Percentiles rank a stretch among this genome's conserved stretches.
Conservation (phyloP, 1,140 invertebrate species). For the Cephus cinctus region DNA sequence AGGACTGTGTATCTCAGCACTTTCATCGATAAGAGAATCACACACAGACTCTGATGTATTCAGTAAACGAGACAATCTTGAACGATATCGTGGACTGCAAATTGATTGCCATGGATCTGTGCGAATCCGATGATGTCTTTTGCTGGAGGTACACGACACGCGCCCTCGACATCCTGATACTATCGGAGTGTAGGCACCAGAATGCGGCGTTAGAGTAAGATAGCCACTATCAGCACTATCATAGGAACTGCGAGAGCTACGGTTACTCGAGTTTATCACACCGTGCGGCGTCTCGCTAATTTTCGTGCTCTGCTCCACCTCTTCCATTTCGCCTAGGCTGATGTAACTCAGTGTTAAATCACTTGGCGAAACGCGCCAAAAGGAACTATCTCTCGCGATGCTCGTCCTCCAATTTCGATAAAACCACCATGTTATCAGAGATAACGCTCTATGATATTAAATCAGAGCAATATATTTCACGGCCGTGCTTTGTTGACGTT, state of each 20-base stretch:
- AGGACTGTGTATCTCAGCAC: background rate
- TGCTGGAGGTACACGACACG: conserved; percentile 16
- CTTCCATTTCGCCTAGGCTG: conserved; percentile 25
- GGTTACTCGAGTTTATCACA: conserved; percentile 12
- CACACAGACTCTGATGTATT: conserved; percentile 10
- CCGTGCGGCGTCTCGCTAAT: conserved; percentile 14
- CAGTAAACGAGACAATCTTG: conserved; percentile 17
- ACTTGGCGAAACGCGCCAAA: too few species aligned
- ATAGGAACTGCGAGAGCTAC: conserved; percentile 16
- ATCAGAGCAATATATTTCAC: background rate
- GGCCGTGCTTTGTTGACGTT: too few species aligned
- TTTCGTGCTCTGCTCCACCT: conserved; percentile 13
- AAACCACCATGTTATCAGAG: background rate
- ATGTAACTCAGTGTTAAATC: too few species aligned
- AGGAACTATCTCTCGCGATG: background rate
- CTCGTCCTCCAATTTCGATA: background rate
- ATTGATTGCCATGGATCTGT: conserved; percentile 27
- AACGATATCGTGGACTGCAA: conserved; percentile 15
- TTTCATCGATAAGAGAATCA: background rate
- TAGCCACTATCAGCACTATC: conserved; percentile 42
- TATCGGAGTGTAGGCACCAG: conserved; percentile 16
- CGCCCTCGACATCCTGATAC: conserved; percentile 16
- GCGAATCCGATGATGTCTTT: conserved; percentile 27
- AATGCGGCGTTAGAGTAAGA: conserved; percentile 31
- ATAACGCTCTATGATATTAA: background rate